These are phyloP conservation scores for Brotula barbata DNA, from an alignment of 2,797 vertebrate species.

Conservation along the genomic window DNA sequence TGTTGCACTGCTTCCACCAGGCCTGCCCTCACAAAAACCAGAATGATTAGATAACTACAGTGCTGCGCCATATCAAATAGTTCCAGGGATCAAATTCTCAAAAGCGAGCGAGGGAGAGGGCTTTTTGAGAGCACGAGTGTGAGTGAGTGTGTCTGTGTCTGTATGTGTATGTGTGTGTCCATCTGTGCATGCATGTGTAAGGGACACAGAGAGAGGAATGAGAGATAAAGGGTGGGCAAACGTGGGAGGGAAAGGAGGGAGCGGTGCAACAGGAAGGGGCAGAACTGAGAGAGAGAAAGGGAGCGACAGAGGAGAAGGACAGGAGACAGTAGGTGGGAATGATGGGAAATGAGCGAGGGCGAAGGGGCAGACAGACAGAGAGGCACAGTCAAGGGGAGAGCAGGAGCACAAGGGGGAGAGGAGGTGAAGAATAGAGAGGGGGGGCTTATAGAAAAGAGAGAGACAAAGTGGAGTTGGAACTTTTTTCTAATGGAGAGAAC, in stretches of 20 bases:
- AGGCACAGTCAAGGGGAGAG: slow-evolving; percentile 78
- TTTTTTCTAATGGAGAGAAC: slow-evolving; percentile 57
- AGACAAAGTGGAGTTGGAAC: slow-evolving; percentile 75
- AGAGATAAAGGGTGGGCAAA: slow-evolving; percentile 68
- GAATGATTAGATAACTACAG: slow-evolving; percentile 71
- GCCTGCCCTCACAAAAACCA: slow-evolving; percentile 22
- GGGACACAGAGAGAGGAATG: slow-evolving; percentile 65
- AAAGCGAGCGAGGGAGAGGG: slow-evolving; percentile 44
- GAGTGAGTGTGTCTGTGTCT: slow-evolving; percentile 68
- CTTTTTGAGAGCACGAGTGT: slow-evolving; percentile 38
- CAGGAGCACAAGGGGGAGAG: slow-evolving; percentile 56
- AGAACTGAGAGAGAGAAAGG: slow-evolving; percentile 62
- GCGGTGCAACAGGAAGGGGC: slow-evolving; percentile 62
- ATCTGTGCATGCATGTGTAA: slow-evolving; percentile 63
- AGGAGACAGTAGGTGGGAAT: slow-evolving; percentile 78
- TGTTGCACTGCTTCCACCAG: slow-evolving; percentile 42
- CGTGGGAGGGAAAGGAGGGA: slow-evolving; percentile 5
- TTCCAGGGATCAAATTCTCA: slow-evolving; percentile 76
- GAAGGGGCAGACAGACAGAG: slow-evolving; percentile 79
- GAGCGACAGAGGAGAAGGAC: slow-evolving; percentile 66
- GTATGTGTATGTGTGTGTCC: slow-evolving; percentile 53
- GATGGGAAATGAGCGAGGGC: slow-evolving; percentile 81
- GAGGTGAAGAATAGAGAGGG: slow-evolving; percentile 62
- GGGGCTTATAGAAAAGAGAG: slow-evolving; percentile 70
- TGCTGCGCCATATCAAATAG: slow-evolving; percentile 69